A percentile compares a stretch with the other conserved stretches of the same genome.
These are phyloP conservation scores for Eleginops maclovinus DNA, from an alignment of 2,113 vertebrate species.

Conservation along the genomic window DNA sequence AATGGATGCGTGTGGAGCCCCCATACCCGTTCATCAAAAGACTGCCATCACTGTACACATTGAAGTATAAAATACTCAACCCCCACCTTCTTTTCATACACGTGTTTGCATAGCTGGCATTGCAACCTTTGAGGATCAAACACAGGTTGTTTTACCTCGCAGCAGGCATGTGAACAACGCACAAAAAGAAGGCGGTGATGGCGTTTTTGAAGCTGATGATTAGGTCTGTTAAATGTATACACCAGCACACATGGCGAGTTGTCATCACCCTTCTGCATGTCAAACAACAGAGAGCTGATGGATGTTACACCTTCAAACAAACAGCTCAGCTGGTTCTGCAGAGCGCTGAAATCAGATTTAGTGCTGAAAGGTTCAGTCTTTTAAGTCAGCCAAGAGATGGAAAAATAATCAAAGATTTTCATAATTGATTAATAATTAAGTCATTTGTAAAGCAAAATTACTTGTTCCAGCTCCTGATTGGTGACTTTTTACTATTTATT, in stretches of 20 bases:
- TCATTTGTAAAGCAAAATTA: slow-evolving; percentile 20
- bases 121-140: slow-evolving; percentile 65
- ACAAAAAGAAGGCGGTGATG: slow-evolving; percentile 16
- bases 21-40: slow-evolving; percentile 61
- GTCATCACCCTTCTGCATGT: slow-evolving; percentile 41
- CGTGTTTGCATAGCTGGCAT: slow-evolving; percentile 26
- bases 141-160: slow-evolving; percentile 17
- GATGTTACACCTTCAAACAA: slow-evolving; percentile 12
- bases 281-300: slow-evolving; percentile 33
- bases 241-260: slow-evolving; percentile 18
- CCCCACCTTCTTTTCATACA: slow-evolving; percentile 44
- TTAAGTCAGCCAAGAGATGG: background rate
- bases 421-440: background rate
- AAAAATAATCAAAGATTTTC: slow-evolving; percentile 7
- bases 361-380: slow-evolving; percentile 1
- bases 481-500: background rate
- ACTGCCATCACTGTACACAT: slow-evolving; percentile 53
- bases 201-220: slow-evolving; percentile 43
- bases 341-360: background rate
- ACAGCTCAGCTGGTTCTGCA: background rate
- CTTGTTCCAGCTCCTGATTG: background rate
- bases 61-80: slow-evolving; percentile 44
- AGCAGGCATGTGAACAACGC: slow-evolving; percentile 52
- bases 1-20: slow-evolving; percentile 62
- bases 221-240: slow-evolving; percentile 53